Evolutionary conservation across 2,888 invertebrate genomes (phyloP).

Genomic region (Nomada fabriciana): DNA sequence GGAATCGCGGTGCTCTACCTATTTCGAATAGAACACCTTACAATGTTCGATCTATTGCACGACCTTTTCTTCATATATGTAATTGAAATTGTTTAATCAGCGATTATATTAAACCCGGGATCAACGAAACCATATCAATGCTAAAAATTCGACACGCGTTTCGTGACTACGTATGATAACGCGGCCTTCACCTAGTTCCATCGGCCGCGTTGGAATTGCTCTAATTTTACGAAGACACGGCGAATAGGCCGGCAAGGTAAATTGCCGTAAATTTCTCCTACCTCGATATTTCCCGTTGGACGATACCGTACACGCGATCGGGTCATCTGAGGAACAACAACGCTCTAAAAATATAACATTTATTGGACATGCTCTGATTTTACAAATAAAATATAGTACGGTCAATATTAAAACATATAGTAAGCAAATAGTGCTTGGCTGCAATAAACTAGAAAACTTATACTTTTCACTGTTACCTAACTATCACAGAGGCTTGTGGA

Average conservation of each 20-base stretch:
- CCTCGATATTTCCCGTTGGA: no score
- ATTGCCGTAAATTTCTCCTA: not conserved
- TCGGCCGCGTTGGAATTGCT: constrained; percentile 44
- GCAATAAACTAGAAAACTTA: constrained; percentile 46
- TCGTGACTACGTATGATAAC: constrained; percentile 34
- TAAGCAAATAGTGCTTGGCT: constrained; percentile 30
- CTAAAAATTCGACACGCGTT: constrained; percentile 20
- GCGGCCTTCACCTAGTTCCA: constrained; percentile 48
- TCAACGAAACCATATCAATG: constrained; percentile 1
- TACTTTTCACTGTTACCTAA: constrained; percentile 36
- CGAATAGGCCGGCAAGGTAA: constrained; percentile 3
- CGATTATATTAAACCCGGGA: not conserved
- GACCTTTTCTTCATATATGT: no score
- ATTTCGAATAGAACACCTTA: no score
- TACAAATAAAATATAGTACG: constrained; percentile 57
- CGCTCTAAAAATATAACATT: constrained; percentile 75
- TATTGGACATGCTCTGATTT: constrained; percentile 67
- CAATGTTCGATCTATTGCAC: no score
- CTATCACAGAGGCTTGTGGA: constrained; percentile 53
- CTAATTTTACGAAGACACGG: constrained; percentile 41
- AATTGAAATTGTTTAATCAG: no score
- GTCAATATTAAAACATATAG: constrained; percentile 36
- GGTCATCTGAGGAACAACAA: not conserved
- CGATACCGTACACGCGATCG: not conserved
- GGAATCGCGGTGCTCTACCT: no score